Evolutionary conservation across 2,113 vertebrate genomes (phyloP).

Genomic region (Hyperoodon ampullatus): DNA sequence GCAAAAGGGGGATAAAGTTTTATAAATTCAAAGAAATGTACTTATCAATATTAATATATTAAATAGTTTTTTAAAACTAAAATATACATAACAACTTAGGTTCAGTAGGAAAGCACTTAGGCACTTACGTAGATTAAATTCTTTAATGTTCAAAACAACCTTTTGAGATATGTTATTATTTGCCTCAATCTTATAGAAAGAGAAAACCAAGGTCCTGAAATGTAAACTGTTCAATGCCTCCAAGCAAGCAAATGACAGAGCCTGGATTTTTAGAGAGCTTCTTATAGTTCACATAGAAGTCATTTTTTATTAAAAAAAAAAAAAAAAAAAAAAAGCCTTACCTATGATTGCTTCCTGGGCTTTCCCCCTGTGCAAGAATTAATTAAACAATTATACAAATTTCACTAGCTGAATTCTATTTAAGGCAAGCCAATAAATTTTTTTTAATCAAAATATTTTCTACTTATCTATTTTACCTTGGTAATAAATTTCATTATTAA

Average conservation of each 20-base stretch:
- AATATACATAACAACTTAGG: background rate
- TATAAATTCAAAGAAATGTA: background rate
- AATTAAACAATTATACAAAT: constrained; percentile 41
- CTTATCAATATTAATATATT: background rate
- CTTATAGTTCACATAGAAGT: background rate
- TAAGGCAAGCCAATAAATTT: background rate
- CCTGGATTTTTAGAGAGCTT: background rate
- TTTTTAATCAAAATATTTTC: constrained; percentile 13
- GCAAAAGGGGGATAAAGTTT: background rate
- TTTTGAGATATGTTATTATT: background rate
- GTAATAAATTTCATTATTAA: constrained; percentile 32
- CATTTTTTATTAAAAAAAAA: background rate
- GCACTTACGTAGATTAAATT: background rate
- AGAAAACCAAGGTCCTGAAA: background rate
- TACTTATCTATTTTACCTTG: background rate
- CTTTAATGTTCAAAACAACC: background rate
- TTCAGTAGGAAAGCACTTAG: background rate
- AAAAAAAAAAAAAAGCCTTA: constrained; percentile 69
- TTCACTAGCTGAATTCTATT: constrained; percentile 22
- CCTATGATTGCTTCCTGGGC: constrained; percentile 89
- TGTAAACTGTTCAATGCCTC: background rate
- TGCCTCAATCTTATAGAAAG: background rate
- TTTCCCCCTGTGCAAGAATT: constrained; percentile 85
- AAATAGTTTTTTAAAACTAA: background rate
- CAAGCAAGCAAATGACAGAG: background rate